Evolutionary conservation across 2,113 vertebrate species (phyloP).

Genomic region (Maccullochella peelii): DNA sequence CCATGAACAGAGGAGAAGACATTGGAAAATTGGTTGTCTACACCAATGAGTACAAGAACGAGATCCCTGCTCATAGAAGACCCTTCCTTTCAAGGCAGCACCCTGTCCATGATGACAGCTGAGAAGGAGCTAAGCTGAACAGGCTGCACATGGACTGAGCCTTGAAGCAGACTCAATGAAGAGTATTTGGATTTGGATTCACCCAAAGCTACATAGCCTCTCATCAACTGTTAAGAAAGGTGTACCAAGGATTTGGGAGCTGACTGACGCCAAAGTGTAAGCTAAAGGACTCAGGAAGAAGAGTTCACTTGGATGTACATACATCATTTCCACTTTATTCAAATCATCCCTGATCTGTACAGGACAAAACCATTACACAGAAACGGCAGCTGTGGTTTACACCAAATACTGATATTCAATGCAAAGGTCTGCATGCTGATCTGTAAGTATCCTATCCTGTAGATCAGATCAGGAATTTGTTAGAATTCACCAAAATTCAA

Average conservation of each 20-base stretch:
- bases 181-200: slow-evolving; percentile 4
- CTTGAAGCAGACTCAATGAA: background rate
- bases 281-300: slow-evolving; percentile 31
- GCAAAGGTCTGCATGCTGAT: slow-evolving; percentile 16
- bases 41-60: slow-evolving; percentile 85
- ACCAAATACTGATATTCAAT: slow-evolving; percentile 30
- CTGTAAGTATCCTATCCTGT: background rate
- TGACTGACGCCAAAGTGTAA: slow-evolving; percentile 34
- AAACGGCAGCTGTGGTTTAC: slow-evolving; percentile 22
- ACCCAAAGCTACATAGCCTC: slow-evolving; percentile 15
- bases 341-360: slow-evolving; percentile 38
- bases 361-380: slow-evolving; percentile 9
- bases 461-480: slow-evolving; percentile 4
- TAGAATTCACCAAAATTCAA: background rate
- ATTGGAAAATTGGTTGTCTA: slow-evolving; percentile 68
- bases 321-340: background rate
- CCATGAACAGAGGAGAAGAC: slow-evolving; percentile 74
- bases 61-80: slow-evolving; percentile 64
- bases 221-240: slow-evolving; percentile 38
- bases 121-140: slow-evolving; percentile 18
- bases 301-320: slow-evolving; percentile 25
- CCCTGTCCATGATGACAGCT: slow-evolving; percentile 48
- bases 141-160: slow-evolving; percentile 11
- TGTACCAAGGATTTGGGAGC: background rate
- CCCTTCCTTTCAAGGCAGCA: slow-evolving; percentile 55